Conservation (phyloP, 2,797 vertebrate genomes). For the Megaceryle alcyon region DNA sequence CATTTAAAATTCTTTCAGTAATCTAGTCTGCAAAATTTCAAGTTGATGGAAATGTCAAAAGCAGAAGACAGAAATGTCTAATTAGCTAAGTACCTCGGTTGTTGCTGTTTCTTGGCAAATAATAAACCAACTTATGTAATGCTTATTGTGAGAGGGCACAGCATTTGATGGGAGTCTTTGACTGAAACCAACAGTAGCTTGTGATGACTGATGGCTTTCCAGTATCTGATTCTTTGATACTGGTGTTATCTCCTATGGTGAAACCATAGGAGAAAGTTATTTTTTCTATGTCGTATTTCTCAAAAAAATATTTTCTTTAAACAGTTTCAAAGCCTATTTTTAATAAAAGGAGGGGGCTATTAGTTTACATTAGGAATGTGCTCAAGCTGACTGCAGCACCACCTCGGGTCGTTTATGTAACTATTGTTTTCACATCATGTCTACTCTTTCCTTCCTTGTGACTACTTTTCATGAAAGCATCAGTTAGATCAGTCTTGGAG, state of each 20-base stretch:
- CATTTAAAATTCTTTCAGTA: conserved; percentile 57
- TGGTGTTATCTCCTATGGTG: not conserved
- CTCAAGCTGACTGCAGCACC: not conserved
- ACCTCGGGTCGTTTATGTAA: not conserved
- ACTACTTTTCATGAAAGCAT: not conserved
- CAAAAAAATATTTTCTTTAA: no score
- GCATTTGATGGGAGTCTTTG: not conserved
- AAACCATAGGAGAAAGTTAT: no score
- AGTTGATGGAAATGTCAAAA: conserved; percentile 77
- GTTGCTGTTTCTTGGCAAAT: conserved; percentile 39
- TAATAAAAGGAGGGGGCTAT: rapidly evolving
- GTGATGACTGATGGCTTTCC: not conserved
- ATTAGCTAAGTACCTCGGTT: conserved; percentile 60
- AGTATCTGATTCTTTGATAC: not conserved
- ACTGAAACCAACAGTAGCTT: not conserved
- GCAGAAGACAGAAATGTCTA: conserved; percentile 63
- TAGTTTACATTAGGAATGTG: not conserved
- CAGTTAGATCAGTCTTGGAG: not conserved
- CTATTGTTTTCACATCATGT: not conserved
- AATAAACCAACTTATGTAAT: conserved; percentile 18
- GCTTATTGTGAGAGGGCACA: not conserved
- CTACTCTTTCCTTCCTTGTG: not conserved
- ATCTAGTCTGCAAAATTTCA: conserved; percentile 57
- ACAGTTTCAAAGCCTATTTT: not conserved
- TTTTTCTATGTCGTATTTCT: not conserved